phyloP scores from a whole-genome alignment of 2,888 invertebrate species.

The Amphipoea lucens region DNA sequence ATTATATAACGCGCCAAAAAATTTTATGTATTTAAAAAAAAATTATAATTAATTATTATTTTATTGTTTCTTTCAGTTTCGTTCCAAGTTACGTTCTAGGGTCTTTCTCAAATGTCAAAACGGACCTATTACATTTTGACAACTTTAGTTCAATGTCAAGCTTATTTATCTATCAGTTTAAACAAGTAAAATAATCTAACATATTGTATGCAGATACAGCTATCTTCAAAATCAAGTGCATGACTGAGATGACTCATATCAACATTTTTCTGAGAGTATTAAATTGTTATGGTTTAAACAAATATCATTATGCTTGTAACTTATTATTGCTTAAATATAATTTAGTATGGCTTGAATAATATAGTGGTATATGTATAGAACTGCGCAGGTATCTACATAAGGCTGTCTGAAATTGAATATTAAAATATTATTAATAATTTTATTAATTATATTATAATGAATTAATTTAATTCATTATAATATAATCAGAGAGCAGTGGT shows the following conservation, averaged over 20 bases:
- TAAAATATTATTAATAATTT: too few species aligned
- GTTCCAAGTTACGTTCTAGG: too few species aligned
- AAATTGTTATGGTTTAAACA: background rate
- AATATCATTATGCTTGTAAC: background rate
- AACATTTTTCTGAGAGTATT: background rate
- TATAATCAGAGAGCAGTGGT: too few species aligned
- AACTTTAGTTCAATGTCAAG: background rate
- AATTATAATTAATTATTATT: too few species aligned
- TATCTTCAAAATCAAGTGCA: conserved; percentile 18
- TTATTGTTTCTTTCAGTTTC: too few species aligned
- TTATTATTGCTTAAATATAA: background rate
- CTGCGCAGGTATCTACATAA: too few species aligned
- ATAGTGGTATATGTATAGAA: background rate
- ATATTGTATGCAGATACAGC: background rate
- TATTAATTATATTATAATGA: too few species aligned
- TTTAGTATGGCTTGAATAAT: background rate
- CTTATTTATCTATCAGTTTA: background rate
- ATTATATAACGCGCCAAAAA: too few species aligned
- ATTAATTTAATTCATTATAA: too few species aligned
- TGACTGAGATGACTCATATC: background rate
- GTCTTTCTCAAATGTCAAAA: too few species aligned
- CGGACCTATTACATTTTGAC: too few species aligned
- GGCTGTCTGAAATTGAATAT: background rate
- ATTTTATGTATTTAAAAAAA: too few species aligned
- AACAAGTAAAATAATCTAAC: background rate